Base-by-base conservation (phyloP, 2,797 vertebrate species). In the Malurus splendens region DNA sequence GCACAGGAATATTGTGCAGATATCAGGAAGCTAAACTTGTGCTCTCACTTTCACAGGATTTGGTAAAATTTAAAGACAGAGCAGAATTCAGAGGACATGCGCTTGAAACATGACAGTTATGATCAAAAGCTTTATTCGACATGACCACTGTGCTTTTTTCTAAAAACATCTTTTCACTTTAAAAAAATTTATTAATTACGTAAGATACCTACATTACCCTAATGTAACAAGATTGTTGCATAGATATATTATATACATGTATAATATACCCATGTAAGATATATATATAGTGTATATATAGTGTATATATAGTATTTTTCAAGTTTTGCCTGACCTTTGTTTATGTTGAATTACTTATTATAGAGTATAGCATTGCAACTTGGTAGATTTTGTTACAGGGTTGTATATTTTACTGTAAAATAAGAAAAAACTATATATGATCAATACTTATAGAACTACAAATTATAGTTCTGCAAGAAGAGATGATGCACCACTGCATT, bases 361-460 rank as follows among this genome's bases (percentile, higher is more conserved):
- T 2, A 50, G 36, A 82, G 18, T 28, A 79, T 38, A 1, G 3
- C 2, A 2, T 6, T 48, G 6, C 24, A 59, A 48, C 8, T 48
- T 44, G 23, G 28, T 61, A 22, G 12, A 73, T 47, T 82, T 62
- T 82, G 6, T 39, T 80, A 55, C 18, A 52, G 14, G 2, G 4
- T 1, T 50, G 28, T 4, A 52, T 32, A 61, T 25, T 75, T 57
- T 55, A 50, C 38, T 28, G 20, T n/a, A 79, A 77, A 36, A 18
- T 33, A 64, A 56, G 11, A 75, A 54, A 71, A 87, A 38, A 13
- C 36, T 32, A 77, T 13, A 20, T 24, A 48, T 30, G 51, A 67
- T 91, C 70, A 89, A 54, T 51, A n/a, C 75, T 85, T 82, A 84
- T 52, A 67, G 36, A 88, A 48, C 75, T 78, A 71, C 51, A 84